A percentile compares a stretch with the other conserved stretches of the same genome.
These are phyloP conservation scores for Misgurnus mizolepis DNA, from an alignment of 2,113 vertebrate species.

Conservation along the genomic window DNA sequence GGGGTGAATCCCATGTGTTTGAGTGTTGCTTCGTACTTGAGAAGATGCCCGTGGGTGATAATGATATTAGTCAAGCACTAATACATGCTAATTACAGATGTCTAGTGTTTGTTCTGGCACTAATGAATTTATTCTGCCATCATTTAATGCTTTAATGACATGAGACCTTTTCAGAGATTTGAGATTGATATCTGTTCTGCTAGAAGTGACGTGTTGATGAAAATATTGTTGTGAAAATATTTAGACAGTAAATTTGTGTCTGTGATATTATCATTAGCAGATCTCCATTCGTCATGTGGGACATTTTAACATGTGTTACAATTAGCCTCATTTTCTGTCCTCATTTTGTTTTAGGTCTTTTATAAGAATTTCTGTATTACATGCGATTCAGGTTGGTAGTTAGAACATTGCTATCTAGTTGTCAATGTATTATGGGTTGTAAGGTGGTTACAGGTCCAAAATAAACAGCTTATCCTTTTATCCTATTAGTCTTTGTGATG, in stretches of 20 bases:
- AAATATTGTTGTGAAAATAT: not conserved
- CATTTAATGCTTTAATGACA: not conserved
- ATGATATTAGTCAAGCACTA: slow-evolving; percentile 20
- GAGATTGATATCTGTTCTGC: not conserved
- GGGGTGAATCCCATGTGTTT: too few relatives aligned
- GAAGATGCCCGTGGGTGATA: slow-evolving; percentile 12
- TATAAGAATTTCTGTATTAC: not conserved
- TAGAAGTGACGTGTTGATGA: not conserved
- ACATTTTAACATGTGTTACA: not conserved
- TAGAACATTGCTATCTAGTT: too few relatives aligned
- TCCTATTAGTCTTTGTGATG: too few relatives aligned
- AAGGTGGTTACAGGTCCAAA: not conserved
- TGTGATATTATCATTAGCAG: not conserved
- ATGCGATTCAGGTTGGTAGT: not conserved
- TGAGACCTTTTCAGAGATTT: not conserved
- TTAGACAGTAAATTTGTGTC: not conserved
- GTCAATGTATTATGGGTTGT: not conserved
- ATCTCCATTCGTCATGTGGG: not conserved
- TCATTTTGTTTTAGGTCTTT: slow-evolving; percentile 7
- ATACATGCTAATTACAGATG: slow-evolving; percentile 11
- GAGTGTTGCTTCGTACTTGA: not conserved
- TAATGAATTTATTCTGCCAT: slow-evolving; percentile 12
- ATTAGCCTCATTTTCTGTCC: slow-evolving; percentile 27
- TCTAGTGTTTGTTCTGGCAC: slow-evolving; percentile 7
- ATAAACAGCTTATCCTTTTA: too few relatives aligned